These are phyloP conservation scores for Dascillus cervinus DNA, from an alignment of 2,888 invertebrate species.

Conservation along the genomic window DNA sequence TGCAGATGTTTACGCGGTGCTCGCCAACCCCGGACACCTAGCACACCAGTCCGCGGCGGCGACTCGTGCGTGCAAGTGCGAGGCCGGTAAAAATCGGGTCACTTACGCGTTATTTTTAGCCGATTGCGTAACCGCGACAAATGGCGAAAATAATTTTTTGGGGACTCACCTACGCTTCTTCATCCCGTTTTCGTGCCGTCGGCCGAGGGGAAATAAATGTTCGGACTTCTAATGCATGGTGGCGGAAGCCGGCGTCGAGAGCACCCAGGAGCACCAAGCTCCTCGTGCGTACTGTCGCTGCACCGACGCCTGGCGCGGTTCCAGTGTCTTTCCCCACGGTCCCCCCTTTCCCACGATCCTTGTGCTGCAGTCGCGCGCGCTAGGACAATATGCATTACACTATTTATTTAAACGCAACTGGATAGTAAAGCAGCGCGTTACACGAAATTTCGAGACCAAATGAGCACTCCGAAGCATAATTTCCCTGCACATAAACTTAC, in stretches of 20 bases:
- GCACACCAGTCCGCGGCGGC: no score
- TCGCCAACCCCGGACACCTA: conserved; percentile 21
- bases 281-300: conserved; percentile 39
- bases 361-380: conserved; percentile 23
- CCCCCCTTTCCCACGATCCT: conserved; percentile 14
- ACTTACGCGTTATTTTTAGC: no score
- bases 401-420: no score
- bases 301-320: conserved; percentile 37
- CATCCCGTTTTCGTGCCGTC: no score
- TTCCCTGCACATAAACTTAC: no score
- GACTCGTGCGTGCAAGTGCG: no score
- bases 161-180: no score
- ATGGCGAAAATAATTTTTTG: not conserved
- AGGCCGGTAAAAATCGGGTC: no score
- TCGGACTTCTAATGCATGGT: conserved; percentile 17
- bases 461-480: no score
- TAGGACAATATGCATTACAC: conserved; percentile 20
- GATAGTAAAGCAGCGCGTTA: no score
- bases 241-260: conserved; percentile 15
- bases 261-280: conserved; percentile 28
- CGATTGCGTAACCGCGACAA: not conserved
- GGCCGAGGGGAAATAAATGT: conserved; percentile 3
- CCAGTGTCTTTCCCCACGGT: conserved; percentile 29
- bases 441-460: no score
- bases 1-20: conserved; percentile 23